Base-by-base conservation (phyloP, 2,797 vertebrate genomes). In the Apogon talboti region DNA sequence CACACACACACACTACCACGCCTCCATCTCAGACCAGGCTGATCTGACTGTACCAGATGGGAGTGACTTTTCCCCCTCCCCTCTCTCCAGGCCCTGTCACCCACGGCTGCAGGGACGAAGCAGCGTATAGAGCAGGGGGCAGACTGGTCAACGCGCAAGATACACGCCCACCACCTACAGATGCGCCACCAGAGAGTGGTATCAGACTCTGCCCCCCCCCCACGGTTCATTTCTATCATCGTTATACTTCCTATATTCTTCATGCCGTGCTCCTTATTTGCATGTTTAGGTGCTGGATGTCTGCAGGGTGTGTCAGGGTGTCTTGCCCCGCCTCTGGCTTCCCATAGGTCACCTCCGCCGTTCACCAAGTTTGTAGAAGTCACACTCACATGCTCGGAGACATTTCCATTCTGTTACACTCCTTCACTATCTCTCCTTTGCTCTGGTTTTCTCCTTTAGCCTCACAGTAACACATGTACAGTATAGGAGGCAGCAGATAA, bases 31-130 rank as follows among this genome's bases (percentile, higher is more conserved):
- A 76, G 81, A 83, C 87, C 78, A 69, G 12, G 47, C 74, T 93
- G 93, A 93, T 91, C 85, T 15, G 71, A 76, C 80, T 92, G 90
- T 77, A 92, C 89, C 91, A 92, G 91, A 94, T 93, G 90, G 84
- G 87, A 92, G 76, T 92, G 93, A 94, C 92, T 91, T 72, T 52
- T 52, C 73, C 73, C 82, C 77, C 76, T 7, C 65, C 77, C 76
- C 51, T 71, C 81, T 80, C 86, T 76, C 47, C 78, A 64, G 89
- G 89, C 79, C 78, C 78, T 81, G 86, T 91, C 91, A 89, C 82
- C 66, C 44, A 63, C 71, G 66, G 87, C 92, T 87, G 71, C 70
- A 45, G 77, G 86, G 84, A 72, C 74, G 57, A 61, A 70, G 73
- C 76, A 65, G 64, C 60, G 28, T 62, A 63, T 59, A 14, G 61